phyloP scores from a whole-genome alignment of 2,888 invertebrate genomes.

The Uropetala carovei region DNA sequence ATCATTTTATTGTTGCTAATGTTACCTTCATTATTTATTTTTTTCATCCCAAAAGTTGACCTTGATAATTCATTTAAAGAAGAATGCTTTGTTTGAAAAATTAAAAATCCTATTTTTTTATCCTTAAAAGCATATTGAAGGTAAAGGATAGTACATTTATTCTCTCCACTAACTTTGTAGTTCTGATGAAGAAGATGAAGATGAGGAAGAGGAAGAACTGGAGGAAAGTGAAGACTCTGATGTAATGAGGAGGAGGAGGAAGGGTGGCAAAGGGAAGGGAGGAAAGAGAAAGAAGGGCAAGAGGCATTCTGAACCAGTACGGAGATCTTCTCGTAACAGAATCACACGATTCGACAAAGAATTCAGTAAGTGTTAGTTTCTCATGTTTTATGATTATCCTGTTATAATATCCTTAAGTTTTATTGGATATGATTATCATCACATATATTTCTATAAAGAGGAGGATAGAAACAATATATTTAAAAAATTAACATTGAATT shows the following conservation, averaged over 20 bases:
- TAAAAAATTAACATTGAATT: too few relatives aligned
- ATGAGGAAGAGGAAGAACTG: constrained; percentile 79
- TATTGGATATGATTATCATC: too few relatives aligned
- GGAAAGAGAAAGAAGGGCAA: constrained; percentile 15
- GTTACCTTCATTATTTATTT: neutral
- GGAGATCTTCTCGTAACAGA: constrained; percentile 78
- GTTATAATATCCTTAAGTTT: too few relatives aligned
- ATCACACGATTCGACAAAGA: constrained; percentile 78
- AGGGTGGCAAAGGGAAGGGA: constrained; percentile 75
- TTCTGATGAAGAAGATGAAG: constrained; percentile 77
- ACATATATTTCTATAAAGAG: too few relatives aligned
- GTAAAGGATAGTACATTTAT: constrained; percentile 19
- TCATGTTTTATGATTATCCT: too few relatives aligned
- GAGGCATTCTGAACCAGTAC: constrained; percentile 73
- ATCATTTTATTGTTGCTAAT: neutral
- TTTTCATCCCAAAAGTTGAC: neutral
- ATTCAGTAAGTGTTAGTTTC: constrained; percentile 75
- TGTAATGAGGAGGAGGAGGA: constrained; percentile 72
- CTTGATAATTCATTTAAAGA: neutral
- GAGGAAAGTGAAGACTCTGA: constrained; percentile 78
- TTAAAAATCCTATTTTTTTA: neutral
- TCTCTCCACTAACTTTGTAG: constrained; percentile 69
- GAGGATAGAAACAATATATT: too few relatives aligned
- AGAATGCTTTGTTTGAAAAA: neutral
- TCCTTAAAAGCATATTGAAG: constrained; percentile 12